These are phyloP conservation scores for Cichladusa arquata DNA, from an alignment of 2,113 vertebrate genomes.

Conservation along the genomic window DNA sequence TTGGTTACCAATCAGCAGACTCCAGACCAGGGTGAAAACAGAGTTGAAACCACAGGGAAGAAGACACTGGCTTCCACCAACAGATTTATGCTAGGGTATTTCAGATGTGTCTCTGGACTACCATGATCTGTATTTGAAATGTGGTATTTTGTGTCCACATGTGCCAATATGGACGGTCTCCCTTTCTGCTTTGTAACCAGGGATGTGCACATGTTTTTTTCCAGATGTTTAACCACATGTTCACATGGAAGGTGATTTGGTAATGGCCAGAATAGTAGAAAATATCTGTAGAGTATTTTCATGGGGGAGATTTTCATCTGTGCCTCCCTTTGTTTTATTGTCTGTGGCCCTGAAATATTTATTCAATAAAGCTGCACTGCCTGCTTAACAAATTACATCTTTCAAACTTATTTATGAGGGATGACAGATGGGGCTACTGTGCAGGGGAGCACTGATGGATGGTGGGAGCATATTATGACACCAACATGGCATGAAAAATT, in stretches of 20 bases:
- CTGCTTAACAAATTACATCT: not conserved
- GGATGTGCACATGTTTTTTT: not conserved
- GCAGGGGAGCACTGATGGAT: not conserved
- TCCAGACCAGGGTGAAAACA: not conserved
- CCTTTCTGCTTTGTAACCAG: not conserved
- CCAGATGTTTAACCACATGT: not conserved
- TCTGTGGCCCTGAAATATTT: not conserved
- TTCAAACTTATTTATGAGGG: not conserved
- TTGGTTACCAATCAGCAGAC: not conserved
- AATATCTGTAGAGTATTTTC: not conserved
- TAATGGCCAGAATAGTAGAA: not conserved
- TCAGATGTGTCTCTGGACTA: not conserved
- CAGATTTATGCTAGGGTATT: not conserved
- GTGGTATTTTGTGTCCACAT: not conserved
- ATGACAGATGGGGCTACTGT: not conserved
- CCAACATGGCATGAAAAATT: not conserved
- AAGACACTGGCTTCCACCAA: not conserved
- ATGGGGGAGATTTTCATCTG: not conserved
- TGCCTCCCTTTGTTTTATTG: not conserved
- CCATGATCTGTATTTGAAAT: accelerated
- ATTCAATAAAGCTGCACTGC: not conserved
- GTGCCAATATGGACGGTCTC: not conserved
- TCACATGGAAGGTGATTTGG: not conserved
- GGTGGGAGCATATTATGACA: not conserved
- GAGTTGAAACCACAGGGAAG: not conserved